Conservation (phyloP, 2,888 invertebrate genomes). For the Eupithecia abbreviata region DNA sequence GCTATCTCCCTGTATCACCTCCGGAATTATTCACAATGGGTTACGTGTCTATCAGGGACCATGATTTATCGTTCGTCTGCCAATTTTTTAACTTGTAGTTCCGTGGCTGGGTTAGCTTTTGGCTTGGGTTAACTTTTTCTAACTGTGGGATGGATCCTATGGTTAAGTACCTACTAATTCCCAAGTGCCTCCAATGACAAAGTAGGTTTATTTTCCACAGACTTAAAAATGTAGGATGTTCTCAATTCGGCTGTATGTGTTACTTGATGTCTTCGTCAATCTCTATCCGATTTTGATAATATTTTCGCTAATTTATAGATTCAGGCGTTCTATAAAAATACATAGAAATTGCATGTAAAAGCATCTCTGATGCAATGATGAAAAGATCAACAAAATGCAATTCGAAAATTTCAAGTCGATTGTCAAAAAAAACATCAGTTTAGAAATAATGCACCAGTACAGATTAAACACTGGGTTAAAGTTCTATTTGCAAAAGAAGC, state of each 20-base stretch:
- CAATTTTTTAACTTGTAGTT: background rate
- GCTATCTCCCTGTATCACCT: slow-evolving; percentile 62
- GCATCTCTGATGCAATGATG: too few species aligned
- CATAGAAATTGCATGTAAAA: too few species aligned
- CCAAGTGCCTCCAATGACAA: background rate
- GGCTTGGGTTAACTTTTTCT: background rate
- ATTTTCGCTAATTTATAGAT: background rate
- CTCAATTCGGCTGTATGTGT: background rate
- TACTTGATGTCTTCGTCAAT: background rate
- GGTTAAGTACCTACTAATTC: background rate
- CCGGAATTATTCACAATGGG: slow-evolving; percentile 62
- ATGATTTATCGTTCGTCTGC: slow-evolving; percentile 10
- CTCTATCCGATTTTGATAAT: background rate
- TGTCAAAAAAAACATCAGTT: too few species aligned
- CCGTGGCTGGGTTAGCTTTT: background rate
- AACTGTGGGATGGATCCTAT: background rate
- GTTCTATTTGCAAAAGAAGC: background rate
- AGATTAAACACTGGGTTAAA: background rate
- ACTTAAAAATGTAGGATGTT: background rate
- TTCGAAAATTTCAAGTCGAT: too few species aligned
- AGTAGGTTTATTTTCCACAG: background rate
- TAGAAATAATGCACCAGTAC: background rate
- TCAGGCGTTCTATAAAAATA: too few species aligned
- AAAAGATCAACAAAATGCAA: too few species aligned
- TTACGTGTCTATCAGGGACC: slow-evolving; percentile 48